phyloP scores from a whole-genome alignment of 2,797 vertebrate genomes.

The Poeciliopsis gracilis region DNA sequence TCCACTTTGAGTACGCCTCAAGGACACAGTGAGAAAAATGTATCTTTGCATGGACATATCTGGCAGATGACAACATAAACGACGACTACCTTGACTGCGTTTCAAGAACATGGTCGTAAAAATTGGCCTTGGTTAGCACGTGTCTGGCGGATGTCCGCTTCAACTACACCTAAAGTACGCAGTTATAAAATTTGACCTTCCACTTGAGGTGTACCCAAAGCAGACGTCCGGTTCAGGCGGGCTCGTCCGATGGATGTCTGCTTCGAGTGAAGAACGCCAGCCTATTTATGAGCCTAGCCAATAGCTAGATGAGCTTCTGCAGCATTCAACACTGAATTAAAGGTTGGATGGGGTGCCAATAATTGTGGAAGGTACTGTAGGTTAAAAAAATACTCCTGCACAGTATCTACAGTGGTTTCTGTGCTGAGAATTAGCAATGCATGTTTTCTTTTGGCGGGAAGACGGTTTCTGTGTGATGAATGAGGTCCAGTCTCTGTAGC shows the following conservation, averaged over 20 bases:
- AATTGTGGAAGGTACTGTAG: neutral
- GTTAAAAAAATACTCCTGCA: neutral
- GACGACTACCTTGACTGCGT: neutral
- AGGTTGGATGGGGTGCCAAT: neutral
- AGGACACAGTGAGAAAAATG: no score
- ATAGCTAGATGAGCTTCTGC: neutral
- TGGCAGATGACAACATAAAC: neutral
- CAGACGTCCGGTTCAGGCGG: no score
- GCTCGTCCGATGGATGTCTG: neutral
- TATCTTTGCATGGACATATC: neutral
- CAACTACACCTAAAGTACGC: no score
- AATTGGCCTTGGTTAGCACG: neutral
- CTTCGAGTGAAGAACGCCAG: neutral
- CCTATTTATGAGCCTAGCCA: neutral
- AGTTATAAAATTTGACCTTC: neutral
- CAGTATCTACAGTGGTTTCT: neutral
- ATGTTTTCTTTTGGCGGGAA: conserved; percentile 13
- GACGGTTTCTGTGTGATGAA: conserved; percentile 50
- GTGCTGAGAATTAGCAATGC: conserved; percentile 10
- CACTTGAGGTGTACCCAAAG: neutral
- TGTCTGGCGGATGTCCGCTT: neutral
- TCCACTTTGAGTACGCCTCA: no score
- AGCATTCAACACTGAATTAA: neutral
- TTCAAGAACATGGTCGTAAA: neutral
- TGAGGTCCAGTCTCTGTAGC: conserved; percentile 65